Conservation (phyloP, 2,888 invertebrate species). For the Camptogramma bilineatum region DNA sequence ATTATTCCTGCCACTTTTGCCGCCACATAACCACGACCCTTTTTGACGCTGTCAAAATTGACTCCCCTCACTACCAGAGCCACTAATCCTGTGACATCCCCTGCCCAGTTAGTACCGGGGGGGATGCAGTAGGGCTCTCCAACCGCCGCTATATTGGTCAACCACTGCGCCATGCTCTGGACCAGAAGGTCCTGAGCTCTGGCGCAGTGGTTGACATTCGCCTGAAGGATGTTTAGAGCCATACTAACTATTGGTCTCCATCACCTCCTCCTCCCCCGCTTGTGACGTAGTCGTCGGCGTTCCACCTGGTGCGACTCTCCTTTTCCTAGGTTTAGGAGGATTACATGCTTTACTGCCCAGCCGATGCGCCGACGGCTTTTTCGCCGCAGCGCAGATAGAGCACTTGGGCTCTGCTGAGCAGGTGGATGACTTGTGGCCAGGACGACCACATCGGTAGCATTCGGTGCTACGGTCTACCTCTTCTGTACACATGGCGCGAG, state of each 20-base stretch:
- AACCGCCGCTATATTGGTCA: conserved; percentile 28
- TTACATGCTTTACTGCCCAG: not conserved
- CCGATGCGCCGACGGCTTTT: not conserved
- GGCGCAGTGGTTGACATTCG: no score
- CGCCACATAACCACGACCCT: not conserved
- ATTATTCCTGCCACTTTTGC: not conserved
- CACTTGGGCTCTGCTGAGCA: not conserved
- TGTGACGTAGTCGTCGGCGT: no score
- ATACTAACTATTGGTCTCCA: not conserved
- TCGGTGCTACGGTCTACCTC: no score
- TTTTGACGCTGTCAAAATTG: not conserved
- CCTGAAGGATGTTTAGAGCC: conserved; percentile 13
- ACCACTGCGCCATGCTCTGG: no score
- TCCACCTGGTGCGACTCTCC: no score
- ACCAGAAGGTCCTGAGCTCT: no score
- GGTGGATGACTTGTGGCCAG: not conserved
- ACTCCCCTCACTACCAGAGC: not conserved
- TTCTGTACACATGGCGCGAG: no score
- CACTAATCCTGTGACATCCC: not conserved
- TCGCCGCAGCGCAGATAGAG: conserved; percentile 2
- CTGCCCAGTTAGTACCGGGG: not conserved
- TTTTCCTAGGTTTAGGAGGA: not conserved
- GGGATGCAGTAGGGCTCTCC: not conserved
- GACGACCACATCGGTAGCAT: not conserved
- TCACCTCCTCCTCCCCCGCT: not conserved